Conservation (phyloP, 2,113 vertebrate species). For the Perca fluviatilis region DNA sequence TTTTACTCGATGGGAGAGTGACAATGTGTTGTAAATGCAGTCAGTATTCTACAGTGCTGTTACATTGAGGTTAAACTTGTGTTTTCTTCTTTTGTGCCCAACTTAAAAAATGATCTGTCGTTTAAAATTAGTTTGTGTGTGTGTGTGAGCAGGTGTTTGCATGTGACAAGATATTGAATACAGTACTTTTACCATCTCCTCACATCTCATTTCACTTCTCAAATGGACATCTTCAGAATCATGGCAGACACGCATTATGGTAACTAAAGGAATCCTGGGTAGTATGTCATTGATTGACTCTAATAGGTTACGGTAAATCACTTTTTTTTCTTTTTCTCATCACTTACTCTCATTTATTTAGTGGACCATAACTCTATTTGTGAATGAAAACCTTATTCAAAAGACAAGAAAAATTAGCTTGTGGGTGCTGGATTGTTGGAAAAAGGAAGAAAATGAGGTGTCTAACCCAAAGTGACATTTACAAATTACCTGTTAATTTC, state of each 20-base stretch:
- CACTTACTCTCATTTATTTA: constrained; percentile 99
- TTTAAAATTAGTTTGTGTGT: constrained; percentile 1
- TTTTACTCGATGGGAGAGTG: no score
- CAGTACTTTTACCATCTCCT: constrained; percentile 40
- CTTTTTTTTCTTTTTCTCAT: constrained; percentile 86
- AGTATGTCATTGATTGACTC: constrained; percentile 91
- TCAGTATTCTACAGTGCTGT: background rate
- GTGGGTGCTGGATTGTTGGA: constrained; percentile 93
- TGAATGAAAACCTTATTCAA: constrained; percentile 99
- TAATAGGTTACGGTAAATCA: constrained; percentile 92
- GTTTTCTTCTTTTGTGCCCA: background rate
- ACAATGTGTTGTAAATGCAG: constrained; percentile 4
- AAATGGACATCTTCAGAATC: constrained; percentile 55
- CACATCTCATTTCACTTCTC: constrained; percentile 62
- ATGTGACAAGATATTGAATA: constrained; percentile 16
- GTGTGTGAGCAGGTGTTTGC: constrained; percentile 5
- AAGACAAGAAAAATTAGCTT: constrained; percentile 99
- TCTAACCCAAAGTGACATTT: constrained; percentile 99
- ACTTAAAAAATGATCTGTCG: background rate
- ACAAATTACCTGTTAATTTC: constrained; percentile 99
- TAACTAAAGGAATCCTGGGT: constrained; percentile 68
- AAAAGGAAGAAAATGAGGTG: constrained; percentile 97
- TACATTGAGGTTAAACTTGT: background rate
- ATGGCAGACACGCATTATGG: constrained; percentile 45
- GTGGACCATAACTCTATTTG: constrained; percentile 98